Base-by-base conservation (phyloP, 2,888 invertebrate genomes). In the Lymantria dispar region DNA sequence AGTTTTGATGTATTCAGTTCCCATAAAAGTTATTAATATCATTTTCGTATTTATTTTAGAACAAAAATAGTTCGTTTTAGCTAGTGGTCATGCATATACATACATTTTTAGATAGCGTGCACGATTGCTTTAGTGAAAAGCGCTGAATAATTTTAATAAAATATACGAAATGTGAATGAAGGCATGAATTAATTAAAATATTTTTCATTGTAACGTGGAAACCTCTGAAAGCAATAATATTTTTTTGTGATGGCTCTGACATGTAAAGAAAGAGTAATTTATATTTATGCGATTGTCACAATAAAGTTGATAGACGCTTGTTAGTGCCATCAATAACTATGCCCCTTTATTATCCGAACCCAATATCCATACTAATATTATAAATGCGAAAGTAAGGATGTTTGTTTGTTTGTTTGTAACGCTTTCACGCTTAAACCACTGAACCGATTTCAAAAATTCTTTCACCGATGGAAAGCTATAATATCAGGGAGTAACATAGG, bases 1-100 rank as follows among this genome's bases (percentile, higher is more conserved):
- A 85, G 89, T 87, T 91, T 90, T 90, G 89, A 90, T 88, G 87
- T 88, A 88, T 90, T 90, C 68, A 87, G 88, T 91, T 90, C 84
- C 87, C 85, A 87, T 81, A 79, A 78, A 85, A 74, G 81, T 83
- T 85, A 76, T 83, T 84, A n/a, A 72, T 83, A 84, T 83, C 67
- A 68, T 78, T 80, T 76, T 77, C 51, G 78, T 80, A 74, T 46
- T 74, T 64, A 48, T 62, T 69, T 71, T 56, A 56, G 59, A 78
- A 80, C 80, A 78, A 68, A 85, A 83, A 86, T 84, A 86, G 89
- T 85, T 85, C 77, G 78, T 85, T 88, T n/a, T 88, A 88, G 90
- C 89, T 88, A 85, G 90, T 89, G 89, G 89, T 90, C 89, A 88
- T 85, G 85, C 86, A 78, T 84, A 84, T 76, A 62, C 53, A 47